Evolutionary conservation across 2,797 vertebrate genomes (phyloP).

Genomic region (Cirrhinus molitorella): DNA sequence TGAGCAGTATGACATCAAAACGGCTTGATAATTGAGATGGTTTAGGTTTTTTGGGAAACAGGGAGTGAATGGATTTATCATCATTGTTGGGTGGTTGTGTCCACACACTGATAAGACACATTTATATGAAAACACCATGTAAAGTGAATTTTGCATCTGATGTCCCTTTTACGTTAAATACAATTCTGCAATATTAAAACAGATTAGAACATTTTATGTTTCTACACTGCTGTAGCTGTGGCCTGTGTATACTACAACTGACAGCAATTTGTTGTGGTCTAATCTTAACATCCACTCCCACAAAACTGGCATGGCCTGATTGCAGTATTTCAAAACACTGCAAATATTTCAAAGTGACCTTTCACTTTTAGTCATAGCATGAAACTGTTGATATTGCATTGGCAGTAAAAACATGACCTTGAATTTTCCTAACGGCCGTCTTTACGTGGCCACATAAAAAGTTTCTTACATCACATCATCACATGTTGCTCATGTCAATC

Average conservation of each 20-base stretch:
- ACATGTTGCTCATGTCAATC: not conserved
- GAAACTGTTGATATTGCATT: not conserved
- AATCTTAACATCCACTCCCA: not conserved
- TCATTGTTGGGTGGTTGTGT: too few relatives aligned
- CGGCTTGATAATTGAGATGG: too few relatives aligned
- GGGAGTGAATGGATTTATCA: too few relatives aligned
- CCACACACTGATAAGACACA: too few relatives aligned
- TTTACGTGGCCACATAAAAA: slow-evolving; percentile 10
- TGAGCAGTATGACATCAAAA: too few relatives aligned
- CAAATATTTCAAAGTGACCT: slow-evolving; percentile 24
- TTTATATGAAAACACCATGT: too few relatives aligned
- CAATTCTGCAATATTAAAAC: too few relatives aligned
- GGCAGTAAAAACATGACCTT: slow-evolving; percentile 27
- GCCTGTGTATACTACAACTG: not conserved
- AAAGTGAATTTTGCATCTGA: too few relatives aligned
- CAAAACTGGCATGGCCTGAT: not conserved
- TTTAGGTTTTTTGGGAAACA: too few relatives aligned
- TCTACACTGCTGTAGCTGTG: too few relatives aligned
- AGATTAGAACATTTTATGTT: too few relatives aligned
- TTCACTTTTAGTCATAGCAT: not conserved
- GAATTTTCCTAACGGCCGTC: slow-evolving; percentile 8
- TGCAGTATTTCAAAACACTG: not conserved
- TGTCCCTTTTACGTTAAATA: too few relatives aligned
- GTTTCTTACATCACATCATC: not conserved
- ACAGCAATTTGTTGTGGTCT: not conserved